Percentiles rank a stretch among this genome's conserved stretches.
phyloP scores from a whole-genome alignment of 2,888 invertebrate species.

The Drosophila affinis region DNA sequence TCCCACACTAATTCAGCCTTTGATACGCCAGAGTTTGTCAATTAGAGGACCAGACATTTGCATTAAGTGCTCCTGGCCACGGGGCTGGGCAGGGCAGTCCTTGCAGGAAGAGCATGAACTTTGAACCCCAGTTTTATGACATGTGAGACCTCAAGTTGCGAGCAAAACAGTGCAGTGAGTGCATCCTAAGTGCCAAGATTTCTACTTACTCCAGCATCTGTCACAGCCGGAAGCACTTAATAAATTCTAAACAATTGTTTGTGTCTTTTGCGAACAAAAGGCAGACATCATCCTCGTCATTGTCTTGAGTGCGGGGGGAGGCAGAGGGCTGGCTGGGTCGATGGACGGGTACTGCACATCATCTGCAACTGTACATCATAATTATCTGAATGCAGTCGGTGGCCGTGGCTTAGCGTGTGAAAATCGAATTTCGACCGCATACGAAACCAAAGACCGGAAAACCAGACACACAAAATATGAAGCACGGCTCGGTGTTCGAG shows the following conservation, averaged over 20 bases:
- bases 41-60: constrained; percentile 54
- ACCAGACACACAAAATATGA: constrained; percentile 25
- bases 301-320: background rate
- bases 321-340: constrained; percentile 36
- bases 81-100: constrained; percentile 7
- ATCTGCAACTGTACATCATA: constrained; percentile 38
- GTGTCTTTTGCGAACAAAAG: constrained; percentile 60
- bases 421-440: constrained; percentile 63
- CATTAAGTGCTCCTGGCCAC: constrained; percentile 55
- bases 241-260: constrained; percentile 71
- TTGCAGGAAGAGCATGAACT: constrained; percentile 48
- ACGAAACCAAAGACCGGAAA: constrained; percentile 35
- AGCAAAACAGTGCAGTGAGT: constrained; percentile 46
- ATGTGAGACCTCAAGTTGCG: constrained; percentile 24
- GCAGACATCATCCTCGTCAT: constrained; percentile 40
- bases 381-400: constrained; percentile 37
- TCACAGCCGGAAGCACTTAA: constrained; percentile 73
- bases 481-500: constrained; percentile 2
- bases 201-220: constrained; percentile 46
- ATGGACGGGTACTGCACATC: constrained; percentile 38
- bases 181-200: constrained; percentile 52
- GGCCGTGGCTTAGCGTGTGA: constrained; percentile 35
- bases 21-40: constrained; percentile 33
- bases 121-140: constrained; percentile 40
- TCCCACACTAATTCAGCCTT: constrained; percentile 19